phyloP scores from a whole-genome alignment of 2,888 invertebrate species.

The Noctua fimbriata region DNA sequence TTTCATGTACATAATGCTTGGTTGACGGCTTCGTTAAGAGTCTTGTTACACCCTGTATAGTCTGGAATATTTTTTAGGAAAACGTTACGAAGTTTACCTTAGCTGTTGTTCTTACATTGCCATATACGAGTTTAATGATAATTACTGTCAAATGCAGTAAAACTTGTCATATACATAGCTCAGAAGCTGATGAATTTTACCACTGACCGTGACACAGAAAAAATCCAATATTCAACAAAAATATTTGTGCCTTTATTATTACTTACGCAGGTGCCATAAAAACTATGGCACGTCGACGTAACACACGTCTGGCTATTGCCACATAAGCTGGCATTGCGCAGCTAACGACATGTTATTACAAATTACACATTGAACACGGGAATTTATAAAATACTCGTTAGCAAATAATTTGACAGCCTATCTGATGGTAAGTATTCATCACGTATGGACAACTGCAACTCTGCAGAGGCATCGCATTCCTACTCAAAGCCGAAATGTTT shows the following conservation, averaged over 20 bases:
- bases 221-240: background rate
- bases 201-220: background rate
- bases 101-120: background rate
- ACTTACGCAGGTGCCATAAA: background rate
- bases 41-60: too few relatives aligned
- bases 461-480: background rate
- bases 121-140: background rate
- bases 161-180: background rate
- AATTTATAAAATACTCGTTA: slow-evolving; percentile 14
- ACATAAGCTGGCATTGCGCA: slow-evolving; percentile 26
- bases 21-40: too few relatives aligned
- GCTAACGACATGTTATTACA: slow-evolving; percentile 6
- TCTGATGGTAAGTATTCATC: background rate
- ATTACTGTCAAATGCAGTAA: background rate
- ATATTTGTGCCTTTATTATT: background rate
- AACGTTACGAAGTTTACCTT: background rate
- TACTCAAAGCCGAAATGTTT: background rate
- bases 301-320: slow-evolving; percentile 8
- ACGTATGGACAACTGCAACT: background rate
- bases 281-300: slow-evolving; percentile 3
- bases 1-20: too few relatives aligned
- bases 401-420: background rate
- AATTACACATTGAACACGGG: slow-evolving; percentile 16
- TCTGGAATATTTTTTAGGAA: background rate
- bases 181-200: background rate